phyloP scores from a whole-genome alignment of 2,113 vertebrate genomes.

The Oreocharis arfaki region DNA sequence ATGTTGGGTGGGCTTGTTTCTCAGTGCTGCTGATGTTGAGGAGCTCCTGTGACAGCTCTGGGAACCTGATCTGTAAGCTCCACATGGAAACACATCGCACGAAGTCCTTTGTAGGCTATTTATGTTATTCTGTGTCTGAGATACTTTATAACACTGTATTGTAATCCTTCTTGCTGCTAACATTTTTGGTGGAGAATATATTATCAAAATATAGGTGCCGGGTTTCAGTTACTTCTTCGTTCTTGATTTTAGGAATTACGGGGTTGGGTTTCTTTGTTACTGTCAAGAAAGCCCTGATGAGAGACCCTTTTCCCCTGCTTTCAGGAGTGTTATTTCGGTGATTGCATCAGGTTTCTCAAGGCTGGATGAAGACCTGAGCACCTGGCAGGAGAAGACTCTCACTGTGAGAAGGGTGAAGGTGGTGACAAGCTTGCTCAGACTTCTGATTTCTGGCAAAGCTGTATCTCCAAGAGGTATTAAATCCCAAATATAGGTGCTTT shows the following conservation, averaged over 20 bases:
- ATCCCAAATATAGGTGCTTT: not conserved
- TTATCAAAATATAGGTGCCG: not conserved
- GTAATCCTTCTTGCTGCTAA: not conserved
- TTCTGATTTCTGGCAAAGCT: not conserved
- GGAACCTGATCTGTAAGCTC: not conserved
- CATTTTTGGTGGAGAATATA: not conserved
- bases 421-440: not conserved
- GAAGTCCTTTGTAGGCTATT: not conserved
- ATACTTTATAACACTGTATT: not conserved
- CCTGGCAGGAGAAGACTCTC: not conserved
- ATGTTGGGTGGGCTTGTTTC: not conserved
- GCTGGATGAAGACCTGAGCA: not conserved
- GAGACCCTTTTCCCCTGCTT: not conserved
- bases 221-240: not conserved
- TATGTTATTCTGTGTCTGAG: not conserved
- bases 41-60: not conserved
- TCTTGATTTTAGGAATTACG: not conserved
- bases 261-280: not conserved
- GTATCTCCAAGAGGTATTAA: not conserved
- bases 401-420: accelerated
- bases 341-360: not conserved
- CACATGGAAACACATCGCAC: not conserved
- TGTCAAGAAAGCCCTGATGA: not conserved
- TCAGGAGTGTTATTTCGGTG: not conserved
- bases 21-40: not conserved